Base-by-base conservation (phyloP, 2,888 invertebrate genomes). In the Melipona bicolor region DNA sequence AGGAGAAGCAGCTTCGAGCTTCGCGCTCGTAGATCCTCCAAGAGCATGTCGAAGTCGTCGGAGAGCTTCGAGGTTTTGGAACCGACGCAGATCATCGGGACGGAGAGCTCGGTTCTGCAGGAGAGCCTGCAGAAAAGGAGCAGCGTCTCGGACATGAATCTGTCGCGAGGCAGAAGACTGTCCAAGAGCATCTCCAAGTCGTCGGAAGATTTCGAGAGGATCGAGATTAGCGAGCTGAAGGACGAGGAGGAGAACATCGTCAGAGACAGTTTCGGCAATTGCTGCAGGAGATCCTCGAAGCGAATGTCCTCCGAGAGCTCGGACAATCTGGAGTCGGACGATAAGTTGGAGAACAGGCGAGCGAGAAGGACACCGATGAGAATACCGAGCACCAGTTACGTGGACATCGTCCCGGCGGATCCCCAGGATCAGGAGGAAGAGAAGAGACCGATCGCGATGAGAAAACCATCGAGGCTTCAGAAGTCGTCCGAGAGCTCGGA, bases 401-500 rank as follows among this genome's bases (percentile, higher is more conserved):
- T 92, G 17, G 93, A 92, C 72, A 88, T 92, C 6, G 84, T 89
- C 0, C 82, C 85, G 11, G 69, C 71, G n/a, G 91, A 91, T 21
- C 1, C 9, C 43, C 43, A 43, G 43, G 85, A 86, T 0, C 85
- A 85, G 27, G 89, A 91, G 4, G 90, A 90, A 43, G 90, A 90
- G 32, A 87, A 85, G 73, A 85, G 90, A 77, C 85, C 88, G n/a
- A 77, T 88, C n/a, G 86, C 91, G 0, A 68, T 81, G 9, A 88
- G 90, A 4, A 93, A 92, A 43, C 90, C 92, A 4, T 86, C 91
- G 21, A 90, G 94, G 64, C 84, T 94, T 9, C 93, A 94, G 64
- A 94, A 94, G 74, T 94, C 94, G 2, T 94, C 94, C 4, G 94
- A 94, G 81, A 94, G 94, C 83, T 94, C 94, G 6, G 94, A 94